phyloP scores from a whole-genome alignment of 2,888 invertebrate genomes.

The Tholera decimalis region DNA sequence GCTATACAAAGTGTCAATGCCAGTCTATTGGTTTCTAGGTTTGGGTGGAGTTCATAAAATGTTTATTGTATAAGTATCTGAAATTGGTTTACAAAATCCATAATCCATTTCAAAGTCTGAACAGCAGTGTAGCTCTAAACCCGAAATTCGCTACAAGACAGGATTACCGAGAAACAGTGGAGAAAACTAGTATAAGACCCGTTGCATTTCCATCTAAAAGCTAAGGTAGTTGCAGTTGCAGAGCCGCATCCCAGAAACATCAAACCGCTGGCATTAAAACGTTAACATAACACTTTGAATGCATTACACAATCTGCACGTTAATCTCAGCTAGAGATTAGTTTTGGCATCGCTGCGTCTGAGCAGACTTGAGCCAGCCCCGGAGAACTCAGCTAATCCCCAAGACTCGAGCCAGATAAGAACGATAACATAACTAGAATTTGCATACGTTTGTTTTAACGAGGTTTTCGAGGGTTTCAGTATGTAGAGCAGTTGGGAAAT shows the following conservation, averaged over 20 bases:
- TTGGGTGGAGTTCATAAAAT: no score
- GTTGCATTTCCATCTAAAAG: conserved; percentile 29
- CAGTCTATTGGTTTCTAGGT: no score
- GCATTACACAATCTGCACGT: conserved; percentile 67
- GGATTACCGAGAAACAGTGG: conserved; percentile 34
- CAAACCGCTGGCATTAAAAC: conserved; percentile 58
- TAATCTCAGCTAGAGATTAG: conserved; percentile 67
- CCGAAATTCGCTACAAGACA: conserved; percentile 23
- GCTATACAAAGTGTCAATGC: no score
- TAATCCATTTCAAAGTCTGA: conserved; percentile 18
- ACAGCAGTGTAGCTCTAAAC: conserved; percentile 24
- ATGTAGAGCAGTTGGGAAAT: conserved; percentile 57
- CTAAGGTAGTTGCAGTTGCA: conserved; percentile 21
- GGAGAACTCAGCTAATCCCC: conserved; percentile 59
- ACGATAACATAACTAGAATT: conserved; percentile 65
- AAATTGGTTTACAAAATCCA: not conserved
- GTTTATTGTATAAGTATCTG: no score
- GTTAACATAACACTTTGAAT: conserved; percentile 67
- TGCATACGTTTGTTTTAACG: conserved; percentile 67
- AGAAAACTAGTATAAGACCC: conserved; percentile 30
- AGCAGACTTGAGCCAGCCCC: conserved; percentile 58
- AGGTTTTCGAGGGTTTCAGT: conserved; percentile 53
- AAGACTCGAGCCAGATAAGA: conserved; percentile 64
- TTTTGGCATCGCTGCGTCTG: conserved; percentile 65
- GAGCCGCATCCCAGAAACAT: conserved; percentile 42